These are phyloP conservation scores for Eucriotettix oculatus DNA, from an alignment of 2,888 invertebrate species.

Conservation along the genomic window DNA sequence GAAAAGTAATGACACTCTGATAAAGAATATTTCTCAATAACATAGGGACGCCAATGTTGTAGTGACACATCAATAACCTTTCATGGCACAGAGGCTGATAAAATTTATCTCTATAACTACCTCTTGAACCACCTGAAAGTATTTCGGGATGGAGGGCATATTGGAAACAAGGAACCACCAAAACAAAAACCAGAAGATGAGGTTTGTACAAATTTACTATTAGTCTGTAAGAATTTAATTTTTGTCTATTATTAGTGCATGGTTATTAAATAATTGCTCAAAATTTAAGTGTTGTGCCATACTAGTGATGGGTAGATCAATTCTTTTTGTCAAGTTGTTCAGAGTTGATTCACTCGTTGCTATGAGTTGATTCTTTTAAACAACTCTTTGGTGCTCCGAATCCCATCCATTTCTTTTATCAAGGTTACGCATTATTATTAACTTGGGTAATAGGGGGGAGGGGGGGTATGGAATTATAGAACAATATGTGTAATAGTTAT, in stretches of 20 bases:
- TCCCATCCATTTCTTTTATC: no score
- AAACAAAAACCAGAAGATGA: slow-evolving; percentile 1
- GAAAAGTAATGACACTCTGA: no score
- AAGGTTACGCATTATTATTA: no score
- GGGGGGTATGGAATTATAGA: no score
- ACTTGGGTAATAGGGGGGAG: no score
- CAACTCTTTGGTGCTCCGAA: no score
- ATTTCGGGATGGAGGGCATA: slow-evolving; percentile 23
- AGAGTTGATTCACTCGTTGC: no score
- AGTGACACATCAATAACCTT: slow-evolving; percentile 31
- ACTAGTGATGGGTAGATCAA: no score
- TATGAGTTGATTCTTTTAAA: no score
- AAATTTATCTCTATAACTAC: slow-evolving; percentile 34
- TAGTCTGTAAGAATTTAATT: not conserved
- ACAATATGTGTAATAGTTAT: no score
- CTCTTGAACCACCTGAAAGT: slow-evolving; percentile 33
- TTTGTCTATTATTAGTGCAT: not conserved
- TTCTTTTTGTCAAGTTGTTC: no score
- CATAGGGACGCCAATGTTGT: slow-evolving; percentile 28
- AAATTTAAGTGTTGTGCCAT: not conserved
- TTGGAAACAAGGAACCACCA: slow-evolving; percentile 3
- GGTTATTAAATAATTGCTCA: not conserved
- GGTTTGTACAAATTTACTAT: not conserved
- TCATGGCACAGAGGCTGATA: slow-evolving; percentile 31
- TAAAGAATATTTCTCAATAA: not conserved